Evolutionary conservation across 2,113 vertebrate genomes (phyloP), one percentile per base, ranked within the genome.

Genomic region (Ifrita kowaldi): DNA sequence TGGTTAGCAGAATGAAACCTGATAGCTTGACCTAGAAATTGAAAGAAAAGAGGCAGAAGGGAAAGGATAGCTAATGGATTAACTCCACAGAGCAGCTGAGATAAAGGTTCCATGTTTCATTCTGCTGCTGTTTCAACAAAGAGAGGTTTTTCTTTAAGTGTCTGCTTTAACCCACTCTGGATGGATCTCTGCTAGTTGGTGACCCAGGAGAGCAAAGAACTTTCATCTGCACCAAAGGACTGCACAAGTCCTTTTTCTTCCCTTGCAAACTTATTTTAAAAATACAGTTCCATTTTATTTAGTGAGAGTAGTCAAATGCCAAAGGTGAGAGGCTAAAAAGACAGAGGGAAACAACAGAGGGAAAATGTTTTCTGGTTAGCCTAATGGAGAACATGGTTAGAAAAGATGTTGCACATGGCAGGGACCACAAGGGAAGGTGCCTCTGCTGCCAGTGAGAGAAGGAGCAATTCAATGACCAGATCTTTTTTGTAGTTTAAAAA

Each of bases 1-100:
- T 71, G 69, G 57, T 82, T 79, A 82, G 65, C 74, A 77, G 87
- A 85, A 53, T 69, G 55, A 82, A 84, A 71, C 64, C n/a, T 49
- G 41, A 17, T 69, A 63, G 63, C 90, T 93, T 96, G 90, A 95
- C 90, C 76, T 88, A 93, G 85, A 88, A 94, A 94, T 56, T 78
- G 42, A 71, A 85, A 93, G 67, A 28, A 62, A 70, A 92, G 52
- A 84, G 26, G 50, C 73, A 75, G 84, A 87, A 90, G 78, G 79
- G 33, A 79, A 84, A 86, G 75, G 55, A 44, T 77, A 92, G 80
- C 77, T 94, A 94, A 84, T 94, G 83, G 79, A 92, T 92, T 88
- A 93, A 42, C 68, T 80, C 50, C 2, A 16, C 47, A 44, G 76
- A 84, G 44, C 10, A 56, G 79, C 78, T 64, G 93, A 96, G 64